These are phyloP conservation scores for Callithrix jacchus DNA, from an alignment of 2,113 vertebrate genomes.

Conservation along the genomic window DNA sequence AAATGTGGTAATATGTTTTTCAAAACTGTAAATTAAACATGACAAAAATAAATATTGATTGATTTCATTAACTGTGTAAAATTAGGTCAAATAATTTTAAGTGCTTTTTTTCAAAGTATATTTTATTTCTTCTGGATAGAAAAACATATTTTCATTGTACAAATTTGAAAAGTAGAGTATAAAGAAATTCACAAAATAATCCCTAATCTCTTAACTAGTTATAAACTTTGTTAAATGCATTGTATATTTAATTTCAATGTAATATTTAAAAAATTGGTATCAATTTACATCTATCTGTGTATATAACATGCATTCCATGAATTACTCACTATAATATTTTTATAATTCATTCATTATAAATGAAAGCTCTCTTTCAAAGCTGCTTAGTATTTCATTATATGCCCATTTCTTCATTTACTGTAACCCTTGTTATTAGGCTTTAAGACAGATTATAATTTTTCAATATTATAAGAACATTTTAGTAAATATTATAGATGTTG, in stretches of 20 bases:
- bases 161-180: background rate
- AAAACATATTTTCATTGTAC: background rate
- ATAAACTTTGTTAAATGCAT: background rate
- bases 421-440: background rate
- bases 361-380: background rate
- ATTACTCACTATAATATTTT: background rate
- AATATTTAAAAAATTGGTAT: background rate
- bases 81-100: background rate
- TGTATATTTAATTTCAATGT: background rate
- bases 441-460: constrained; percentile 29
- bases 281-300: background rate
- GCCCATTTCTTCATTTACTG: constrained; percentile 16
- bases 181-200: constrained; percentile 6
- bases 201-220: background rate
- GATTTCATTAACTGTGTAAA: background rate
- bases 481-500: constrained; percentile 27
- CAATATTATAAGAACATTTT: background rate
- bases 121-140: background rate
- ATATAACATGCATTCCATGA: background rate
- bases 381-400: background rate
- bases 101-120: background rate
- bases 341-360: background rate
- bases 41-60: background rate
- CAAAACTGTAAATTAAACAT: background rate
- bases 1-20: background rate